A percentile compares a stretch with the other conserved stretches of the same genome.
phyloP scores from a whole-genome alignment of 2,797 vertebrate genomes.

The Clarias fuscus region DNA sequence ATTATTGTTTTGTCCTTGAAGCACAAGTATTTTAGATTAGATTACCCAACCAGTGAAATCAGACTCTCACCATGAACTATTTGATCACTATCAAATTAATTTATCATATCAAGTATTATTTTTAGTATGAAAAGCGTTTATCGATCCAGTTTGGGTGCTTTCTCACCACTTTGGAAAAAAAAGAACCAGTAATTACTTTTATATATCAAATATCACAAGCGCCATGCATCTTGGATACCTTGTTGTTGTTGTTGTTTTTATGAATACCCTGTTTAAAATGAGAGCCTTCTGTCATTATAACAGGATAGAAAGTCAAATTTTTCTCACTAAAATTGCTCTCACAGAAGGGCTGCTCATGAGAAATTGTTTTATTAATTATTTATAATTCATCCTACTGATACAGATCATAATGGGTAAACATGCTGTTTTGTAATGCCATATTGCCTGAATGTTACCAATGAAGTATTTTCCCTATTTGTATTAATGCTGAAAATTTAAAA shows the following conservation, averaged over 20 bases:
- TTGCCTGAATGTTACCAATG: background rate
- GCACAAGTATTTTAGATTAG: conserved; percentile 47
- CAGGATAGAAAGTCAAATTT: background rate
- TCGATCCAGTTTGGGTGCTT: background rate
- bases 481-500: conserved; percentile 12
- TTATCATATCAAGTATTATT: conserved; percentile 14
- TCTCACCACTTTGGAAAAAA: conserved; percentile 18
- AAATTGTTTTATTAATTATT: background rate
- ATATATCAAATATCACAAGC: conserved; percentile 3
- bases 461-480: conserved; percentile 12
- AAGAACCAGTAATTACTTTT: conserved; percentile 30
- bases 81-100: background rate
- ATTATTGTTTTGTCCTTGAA: conserved; percentile 48
- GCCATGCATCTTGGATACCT: background rate
- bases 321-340: background rate
- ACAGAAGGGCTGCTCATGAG: conserved; percentile 32
- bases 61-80: background rate
- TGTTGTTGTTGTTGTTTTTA: background rate
- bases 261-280: background rate
- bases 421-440: background rate
- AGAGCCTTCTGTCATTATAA: background rate
- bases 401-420: background rate
- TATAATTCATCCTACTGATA: background rate
- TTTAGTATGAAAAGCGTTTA: conserved; percentile 11
- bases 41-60: conserved; percentile 18